These are phyloP conservation scores for Chaetura pelagica DNA, from an alignment of 2,113 vertebrate genomes.

Conservation along the genomic window DNA sequence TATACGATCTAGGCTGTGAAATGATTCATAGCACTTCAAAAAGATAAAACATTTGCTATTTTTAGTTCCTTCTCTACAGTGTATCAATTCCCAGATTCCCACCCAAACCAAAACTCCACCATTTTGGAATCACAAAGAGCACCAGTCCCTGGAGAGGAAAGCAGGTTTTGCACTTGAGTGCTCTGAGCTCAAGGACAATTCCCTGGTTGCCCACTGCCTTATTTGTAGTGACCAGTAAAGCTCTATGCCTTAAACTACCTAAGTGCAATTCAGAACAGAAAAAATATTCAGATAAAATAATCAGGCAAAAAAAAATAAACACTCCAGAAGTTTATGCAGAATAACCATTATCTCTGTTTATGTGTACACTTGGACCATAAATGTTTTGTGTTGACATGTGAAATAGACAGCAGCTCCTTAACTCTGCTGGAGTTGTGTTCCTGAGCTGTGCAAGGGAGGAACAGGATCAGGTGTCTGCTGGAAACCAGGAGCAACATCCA, in stretches of 20 bases:
- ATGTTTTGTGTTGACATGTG: not conserved
- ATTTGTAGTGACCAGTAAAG: not conserved
- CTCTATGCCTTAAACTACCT: not conserved
- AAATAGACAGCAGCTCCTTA: not conserved
- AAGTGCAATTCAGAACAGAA: not conserved
- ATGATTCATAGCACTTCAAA: constrained; percentile 7
- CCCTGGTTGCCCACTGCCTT: not conserved
- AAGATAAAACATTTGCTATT: not conserved
- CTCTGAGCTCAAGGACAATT: not conserved
- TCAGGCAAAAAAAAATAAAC: not conserved
- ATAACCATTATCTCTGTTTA: not conserved
- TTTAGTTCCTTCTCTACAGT: not conserved
- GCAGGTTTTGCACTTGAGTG: not conserved
- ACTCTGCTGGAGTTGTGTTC: not conserved
- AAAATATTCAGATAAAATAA: too few species aligned
- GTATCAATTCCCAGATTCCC: not conserved
- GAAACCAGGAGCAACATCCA: accelerated
- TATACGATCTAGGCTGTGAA: not conserved
- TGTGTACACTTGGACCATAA: not conserved
- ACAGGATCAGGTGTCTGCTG: not conserved
- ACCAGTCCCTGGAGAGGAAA: not conserved
- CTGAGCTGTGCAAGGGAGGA: not conserved
- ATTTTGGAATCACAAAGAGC: not conserved
- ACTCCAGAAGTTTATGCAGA: not conserved
- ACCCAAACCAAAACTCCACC: not conserved